Evolutionary conservation across 2,888 invertebrate species (phyloP).

Genomic region (Teleogryllus oceanicus): DNA sequence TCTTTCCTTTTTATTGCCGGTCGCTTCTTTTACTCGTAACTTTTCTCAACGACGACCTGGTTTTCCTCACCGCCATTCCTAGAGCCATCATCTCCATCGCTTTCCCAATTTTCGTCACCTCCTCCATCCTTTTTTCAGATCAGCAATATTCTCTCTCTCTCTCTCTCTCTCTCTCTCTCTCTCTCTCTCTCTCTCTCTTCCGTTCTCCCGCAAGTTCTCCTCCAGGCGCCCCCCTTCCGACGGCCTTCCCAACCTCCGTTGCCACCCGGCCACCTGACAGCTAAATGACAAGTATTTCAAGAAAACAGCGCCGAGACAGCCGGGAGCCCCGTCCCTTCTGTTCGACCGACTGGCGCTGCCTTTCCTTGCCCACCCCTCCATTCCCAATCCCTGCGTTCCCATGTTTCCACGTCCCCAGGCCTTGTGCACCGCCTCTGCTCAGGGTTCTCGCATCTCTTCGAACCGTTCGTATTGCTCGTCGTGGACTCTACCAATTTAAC

Average conservation of each 20-base stretch:
- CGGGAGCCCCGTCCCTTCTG: neutral
- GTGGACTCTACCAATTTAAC: no score
- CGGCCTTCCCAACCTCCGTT: neutral
- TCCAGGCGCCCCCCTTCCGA: neutral
- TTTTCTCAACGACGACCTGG: no score
- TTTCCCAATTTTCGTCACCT: no score
- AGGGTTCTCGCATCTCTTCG: no score
- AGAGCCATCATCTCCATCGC: no score
- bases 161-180: neutral
- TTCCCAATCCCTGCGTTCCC: neutral
- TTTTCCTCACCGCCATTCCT: no score
- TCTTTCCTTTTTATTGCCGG: no score
- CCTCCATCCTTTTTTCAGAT: no score
- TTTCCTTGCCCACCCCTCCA: neutral
- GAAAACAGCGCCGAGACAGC: neutral
- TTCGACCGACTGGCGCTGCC: neutral
- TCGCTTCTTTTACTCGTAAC: no score
- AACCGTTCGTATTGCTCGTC: no score
- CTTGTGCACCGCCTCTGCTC: no score
- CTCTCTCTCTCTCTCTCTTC: neutral
- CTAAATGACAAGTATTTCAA: slow-evolving; percentile 10
- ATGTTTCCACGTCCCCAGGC: neutral
- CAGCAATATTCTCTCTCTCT: no score
- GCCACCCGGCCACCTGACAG: neutral
- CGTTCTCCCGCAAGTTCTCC: neutral